phyloP scores from a whole-genome alignment of 2,113 vertebrate genomes.

The Lipophrys pholis region DNA sequence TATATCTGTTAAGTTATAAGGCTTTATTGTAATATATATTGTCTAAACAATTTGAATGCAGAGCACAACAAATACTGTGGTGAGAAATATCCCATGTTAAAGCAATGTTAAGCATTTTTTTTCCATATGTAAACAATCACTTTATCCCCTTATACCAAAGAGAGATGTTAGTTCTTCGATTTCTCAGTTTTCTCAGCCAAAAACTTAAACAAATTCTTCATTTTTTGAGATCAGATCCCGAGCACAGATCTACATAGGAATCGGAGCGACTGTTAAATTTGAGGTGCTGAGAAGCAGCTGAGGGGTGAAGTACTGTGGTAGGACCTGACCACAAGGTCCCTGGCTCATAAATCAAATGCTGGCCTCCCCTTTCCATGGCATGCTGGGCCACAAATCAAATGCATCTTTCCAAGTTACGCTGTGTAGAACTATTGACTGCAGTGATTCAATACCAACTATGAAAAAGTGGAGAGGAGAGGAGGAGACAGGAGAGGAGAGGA shows the following conservation, averaged over 20 bases:
- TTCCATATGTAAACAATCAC: background rate
- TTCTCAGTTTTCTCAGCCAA: constrained; percentile 17
- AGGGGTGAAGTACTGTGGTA: constrained; percentile 40
- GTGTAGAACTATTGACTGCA: constrained; percentile 76
- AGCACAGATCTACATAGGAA: constrained; percentile 57
- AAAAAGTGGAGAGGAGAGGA: constrained; percentile 51
- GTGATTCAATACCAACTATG: constrained; percentile 70
- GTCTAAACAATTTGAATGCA: background rate
- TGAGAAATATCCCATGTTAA: background rate
- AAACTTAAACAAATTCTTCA: constrained; percentile 11
- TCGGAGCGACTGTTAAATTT: constrained; percentile 58
- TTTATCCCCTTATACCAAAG: background rate
- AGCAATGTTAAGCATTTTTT: background rate
- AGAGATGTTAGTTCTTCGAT: constrained; percentile 12
- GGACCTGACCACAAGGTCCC: constrained; percentile 73
- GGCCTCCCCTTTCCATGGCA: constrained; percentile 53
- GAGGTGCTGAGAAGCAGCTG: constrained; percentile 46
- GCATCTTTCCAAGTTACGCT: constrained; percentile 73
- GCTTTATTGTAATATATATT: constrained; percentile 6
- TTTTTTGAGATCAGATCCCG: constrained; percentile 32
- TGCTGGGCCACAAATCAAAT: constrained; percentile 76
- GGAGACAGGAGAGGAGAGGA: constrained; percentile 1
- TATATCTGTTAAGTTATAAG: background rate
- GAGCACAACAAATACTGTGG: background rate
- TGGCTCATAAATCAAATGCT: constrained; percentile 74